phyloP scores from a whole-genome alignment of 2,113 vertebrate genomes.

The Bubo bubo region DNA sequence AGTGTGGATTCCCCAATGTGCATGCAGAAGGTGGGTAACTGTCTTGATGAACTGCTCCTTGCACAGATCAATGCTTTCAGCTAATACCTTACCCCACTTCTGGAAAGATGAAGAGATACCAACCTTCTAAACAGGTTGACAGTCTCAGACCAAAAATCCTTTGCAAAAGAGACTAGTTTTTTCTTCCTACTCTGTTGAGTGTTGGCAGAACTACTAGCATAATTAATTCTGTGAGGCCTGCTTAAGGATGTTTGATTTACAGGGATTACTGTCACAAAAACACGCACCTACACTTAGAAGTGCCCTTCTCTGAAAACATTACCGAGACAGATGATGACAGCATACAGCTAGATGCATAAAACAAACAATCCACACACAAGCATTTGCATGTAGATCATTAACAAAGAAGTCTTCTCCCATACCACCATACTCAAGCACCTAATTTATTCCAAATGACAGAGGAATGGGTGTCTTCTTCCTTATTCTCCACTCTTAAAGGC shows the following conservation, averaged over 20 bases:
- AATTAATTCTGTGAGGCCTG: neutral
- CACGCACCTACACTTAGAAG: neutral
- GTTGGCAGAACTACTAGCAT: neutral
- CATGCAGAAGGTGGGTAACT: too few species aligned
- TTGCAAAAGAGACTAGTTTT: neutral
- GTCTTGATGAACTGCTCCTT: too few species aligned
- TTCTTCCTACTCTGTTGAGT: neutral
- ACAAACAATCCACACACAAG: neutral
- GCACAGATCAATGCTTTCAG: neutral
- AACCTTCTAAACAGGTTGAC: neutral
- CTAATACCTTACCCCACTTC: neutral
- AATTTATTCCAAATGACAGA: neutral
- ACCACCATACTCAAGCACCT: neutral
- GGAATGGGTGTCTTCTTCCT: neutral
- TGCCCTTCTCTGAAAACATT: neutral
- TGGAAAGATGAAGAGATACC: neutral
- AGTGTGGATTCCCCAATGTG: neutral
- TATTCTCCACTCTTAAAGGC: neutral
- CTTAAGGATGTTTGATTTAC: neutral
- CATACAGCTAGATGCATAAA: neutral
- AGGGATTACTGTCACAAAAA: neutral
- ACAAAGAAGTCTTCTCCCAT: neutral
- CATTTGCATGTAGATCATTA: neutral
- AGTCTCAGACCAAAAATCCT: neutral
- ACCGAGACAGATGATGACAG: neutral